Evolutionary conservation across 1,140 invertebrate genomes (phyloP).

Genomic region (Sarcophaga bullata): DNA sequence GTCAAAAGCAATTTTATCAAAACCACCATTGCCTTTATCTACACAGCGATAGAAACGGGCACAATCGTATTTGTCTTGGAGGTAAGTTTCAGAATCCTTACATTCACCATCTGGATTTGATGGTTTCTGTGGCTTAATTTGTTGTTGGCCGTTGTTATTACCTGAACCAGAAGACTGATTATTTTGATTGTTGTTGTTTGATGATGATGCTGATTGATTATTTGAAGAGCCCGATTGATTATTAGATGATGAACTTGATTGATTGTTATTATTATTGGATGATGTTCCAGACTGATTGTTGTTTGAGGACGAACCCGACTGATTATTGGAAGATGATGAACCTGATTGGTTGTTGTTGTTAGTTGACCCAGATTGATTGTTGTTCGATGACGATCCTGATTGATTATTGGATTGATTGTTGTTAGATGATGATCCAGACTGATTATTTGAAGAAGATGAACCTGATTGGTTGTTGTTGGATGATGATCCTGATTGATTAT

Average conservation of each 20-base stretch:
- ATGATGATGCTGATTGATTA: slow-evolving; percentile 31
- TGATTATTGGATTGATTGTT: no score
- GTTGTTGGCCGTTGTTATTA: slow-evolving; percentile 24
- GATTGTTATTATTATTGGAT: slow-evolving; percentile 16
- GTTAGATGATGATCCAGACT: not conserved
- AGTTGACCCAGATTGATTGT: no score
- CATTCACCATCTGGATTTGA: slow-evolving; percentile 65
- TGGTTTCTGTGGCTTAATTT: slow-evolving; percentile 51
- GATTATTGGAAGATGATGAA: slow-evolving; percentile 39
- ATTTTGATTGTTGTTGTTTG: slow-evolving; percentile 28
- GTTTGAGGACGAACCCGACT: slow-evolving; percentile 31
- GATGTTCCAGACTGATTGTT: slow-evolving; percentile 42
- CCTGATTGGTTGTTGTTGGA: slow-evolving; percentile 19
- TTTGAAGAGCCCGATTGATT: slow-evolving; percentile 28
- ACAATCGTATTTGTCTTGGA: slow-evolving; percentile 65
- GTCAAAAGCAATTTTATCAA: slow-evolving; percentile 70
- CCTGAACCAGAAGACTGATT: not conserved
- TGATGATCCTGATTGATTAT: slow-evolving; percentile 42
- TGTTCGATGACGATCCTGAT: no score
- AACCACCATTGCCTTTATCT: slow-evolving; percentile 68
- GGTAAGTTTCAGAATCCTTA: slow-evolving; percentile 72
- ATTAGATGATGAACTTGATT: not conserved
- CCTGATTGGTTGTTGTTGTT: slow-evolving; percentile 26
- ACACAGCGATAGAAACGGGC: slow-evolving; percentile 77
- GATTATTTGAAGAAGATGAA: slow-evolving; percentile 44